phyloP scores from a whole-genome alignment of 2,888 invertebrate species.

The Epistrophella euchroma region DNA sequence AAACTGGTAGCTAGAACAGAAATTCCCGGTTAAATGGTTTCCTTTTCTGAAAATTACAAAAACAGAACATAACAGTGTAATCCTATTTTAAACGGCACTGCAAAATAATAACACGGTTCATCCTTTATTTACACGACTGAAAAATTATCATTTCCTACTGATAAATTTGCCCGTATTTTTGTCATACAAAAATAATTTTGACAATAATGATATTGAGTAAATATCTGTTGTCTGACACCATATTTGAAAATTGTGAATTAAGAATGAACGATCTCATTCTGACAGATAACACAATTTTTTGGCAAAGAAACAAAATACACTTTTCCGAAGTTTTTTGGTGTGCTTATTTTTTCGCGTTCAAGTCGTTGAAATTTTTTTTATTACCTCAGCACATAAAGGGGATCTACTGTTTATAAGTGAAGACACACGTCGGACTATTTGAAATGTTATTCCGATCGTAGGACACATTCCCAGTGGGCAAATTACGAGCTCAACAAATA shows the following conservation, averaged over 20 bases:
- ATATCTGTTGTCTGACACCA: too few relatives aligned
- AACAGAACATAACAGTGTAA: neutral
- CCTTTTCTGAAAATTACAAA: neutral
- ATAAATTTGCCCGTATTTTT: too few relatives aligned
- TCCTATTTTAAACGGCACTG: neutral
- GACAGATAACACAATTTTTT: too few relatives aligned
- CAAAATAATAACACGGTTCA: neutral
- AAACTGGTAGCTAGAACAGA: slow-evolving; percentile 35
- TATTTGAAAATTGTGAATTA: too few relatives aligned
- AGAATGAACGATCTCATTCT: too few relatives aligned
- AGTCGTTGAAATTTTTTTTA: neutral
- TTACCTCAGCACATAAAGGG: neutral
- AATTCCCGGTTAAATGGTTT: neutral
- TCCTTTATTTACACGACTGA: too few relatives aligned
- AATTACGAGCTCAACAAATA: slow-evolving; percentile 62
- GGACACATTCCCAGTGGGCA: slow-evolving; percentile 64
- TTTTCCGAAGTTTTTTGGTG: too few relatives aligned
- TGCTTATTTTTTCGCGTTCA: neutral
- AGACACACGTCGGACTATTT: slow-evolving; percentile 10
- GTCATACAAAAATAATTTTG: too few relatives aligned
- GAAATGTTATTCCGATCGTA: slow-evolving; percentile 33
- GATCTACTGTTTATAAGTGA: neutral
- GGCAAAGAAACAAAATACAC: too few relatives aligned
- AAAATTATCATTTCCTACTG: too few relatives aligned
- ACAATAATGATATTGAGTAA: too few relatives aligned